Conservation (phyloP, 2,888 invertebrate species). For the Machimus rusticus region DNA sequence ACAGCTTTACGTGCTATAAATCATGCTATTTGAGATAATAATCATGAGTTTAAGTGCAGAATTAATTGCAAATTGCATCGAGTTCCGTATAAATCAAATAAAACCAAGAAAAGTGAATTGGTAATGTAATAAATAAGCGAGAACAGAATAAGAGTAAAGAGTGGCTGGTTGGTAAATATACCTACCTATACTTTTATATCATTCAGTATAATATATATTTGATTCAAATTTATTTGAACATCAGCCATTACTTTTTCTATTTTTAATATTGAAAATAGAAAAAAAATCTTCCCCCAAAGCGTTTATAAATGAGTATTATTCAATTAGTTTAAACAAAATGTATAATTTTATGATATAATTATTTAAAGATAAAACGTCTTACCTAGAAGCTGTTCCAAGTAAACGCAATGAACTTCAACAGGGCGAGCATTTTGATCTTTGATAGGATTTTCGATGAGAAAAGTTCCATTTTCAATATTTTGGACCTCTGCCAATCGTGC, state of each 20-base stretch:
- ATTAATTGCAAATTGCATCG: background rate
- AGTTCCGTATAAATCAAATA: background rate
- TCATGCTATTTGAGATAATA: background rate
- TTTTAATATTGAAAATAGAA: background rate
- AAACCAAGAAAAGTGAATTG: background rate
- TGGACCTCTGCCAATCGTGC: slow-evolving; percentile 62
- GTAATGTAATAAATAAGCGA: background rate
- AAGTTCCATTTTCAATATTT: slow-evolving; percentile 62
- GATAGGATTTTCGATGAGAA: slow-evolving; percentile 62
- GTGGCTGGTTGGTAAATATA: background rate
- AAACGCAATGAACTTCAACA: slow-evolving; percentile 51
- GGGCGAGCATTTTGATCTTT: slow-evolving; percentile 52
- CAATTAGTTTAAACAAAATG: background rate
- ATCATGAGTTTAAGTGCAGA: background rate
- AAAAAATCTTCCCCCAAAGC: background rate
- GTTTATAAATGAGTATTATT: background rate
- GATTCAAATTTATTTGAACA: background rate
- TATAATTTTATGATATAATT: too few species aligned
- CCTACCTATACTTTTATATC: too few species aligned
- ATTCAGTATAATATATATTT: too few species aligned
- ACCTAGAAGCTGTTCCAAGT: slow-evolving; percentile 52
- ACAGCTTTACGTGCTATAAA: background rate
- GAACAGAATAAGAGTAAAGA: background rate
- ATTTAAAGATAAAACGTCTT: background rate
- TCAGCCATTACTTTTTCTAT: background rate